Evolutionary conservation across 2,888 invertebrate genomes (phyloP).

Genomic region (Drosophila niveifrons): DNA sequence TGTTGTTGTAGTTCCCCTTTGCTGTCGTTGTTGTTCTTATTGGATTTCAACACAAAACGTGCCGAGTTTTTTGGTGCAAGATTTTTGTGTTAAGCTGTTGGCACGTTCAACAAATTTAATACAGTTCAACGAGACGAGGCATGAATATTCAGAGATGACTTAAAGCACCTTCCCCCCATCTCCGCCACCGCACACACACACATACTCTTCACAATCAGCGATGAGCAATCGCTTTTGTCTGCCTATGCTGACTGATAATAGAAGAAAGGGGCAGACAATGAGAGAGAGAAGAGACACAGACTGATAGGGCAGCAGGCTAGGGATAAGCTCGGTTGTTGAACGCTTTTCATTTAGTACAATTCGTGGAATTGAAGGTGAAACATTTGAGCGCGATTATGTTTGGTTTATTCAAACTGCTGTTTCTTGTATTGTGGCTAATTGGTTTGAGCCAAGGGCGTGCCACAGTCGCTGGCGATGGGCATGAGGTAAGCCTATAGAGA

Average conservation of each 20-base stretch:
- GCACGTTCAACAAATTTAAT: conserved; percentile 70
- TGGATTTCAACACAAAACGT: conserved; percentile 79
- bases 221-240: conserved; percentile 34
- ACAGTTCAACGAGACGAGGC: conserved; percentile 58
- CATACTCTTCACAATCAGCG: not conserved
- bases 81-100: conserved; percentile 46
- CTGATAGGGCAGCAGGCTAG: not conserved
- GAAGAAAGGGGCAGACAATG: not conserved
- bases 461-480: conserved; percentile 18
- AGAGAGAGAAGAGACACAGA: not conserved
- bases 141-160: conserved; percentile 22
- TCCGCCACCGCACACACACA: not conserved
- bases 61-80: conserved; percentile 49
- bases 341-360: conserved; percentile 30
- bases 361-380: conserved; percentile 18
- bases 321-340: conserved; percentile 13
- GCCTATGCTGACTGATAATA: conserved; percentile 34
- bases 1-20: conserved; percentile 8
- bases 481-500: conserved; percentile 30
- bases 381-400: conserved; percentile 48
- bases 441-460: conserved; percentile 58
- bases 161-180: conserved; percentile 7
- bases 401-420: conserved; percentile 32
- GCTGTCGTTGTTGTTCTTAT: conserved; percentile 38
- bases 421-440: conserved; percentile 50